Evolutionary conservation across 2,113 vertebrate species (phyloP).

Genomic region (Girardinichthys multiradiatus): DNA sequence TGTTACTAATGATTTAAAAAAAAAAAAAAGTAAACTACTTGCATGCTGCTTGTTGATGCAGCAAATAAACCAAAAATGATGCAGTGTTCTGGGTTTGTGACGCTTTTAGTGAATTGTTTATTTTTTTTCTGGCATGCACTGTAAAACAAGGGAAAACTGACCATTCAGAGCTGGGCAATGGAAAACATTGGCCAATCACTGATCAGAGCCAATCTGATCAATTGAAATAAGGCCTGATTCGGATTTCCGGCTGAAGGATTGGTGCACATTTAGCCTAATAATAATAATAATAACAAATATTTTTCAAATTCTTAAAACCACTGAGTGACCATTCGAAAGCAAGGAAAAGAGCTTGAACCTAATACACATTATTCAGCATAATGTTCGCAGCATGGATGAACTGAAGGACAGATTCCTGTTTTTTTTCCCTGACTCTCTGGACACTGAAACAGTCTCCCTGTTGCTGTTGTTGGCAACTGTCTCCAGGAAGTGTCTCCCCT

Average conservation of each 20-base stretch:
- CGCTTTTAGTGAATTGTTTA: too few relatives aligned
- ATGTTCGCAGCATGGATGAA: constrained; percentile 6
- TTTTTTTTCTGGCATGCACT: too few relatives aligned
- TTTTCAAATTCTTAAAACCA: not conserved
- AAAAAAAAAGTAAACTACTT: too few relatives aligned
- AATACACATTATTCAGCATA: constrained; percentile 12
- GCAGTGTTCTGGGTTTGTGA: too few relatives aligned
- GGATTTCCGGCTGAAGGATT: too few relatives aligned
- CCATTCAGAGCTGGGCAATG: too few relatives aligned
- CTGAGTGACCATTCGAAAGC: not conserved
- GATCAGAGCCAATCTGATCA: constrained; percentile 5
- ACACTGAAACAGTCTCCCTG: constrained; percentile 45
- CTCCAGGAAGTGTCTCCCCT: constrained; percentile 84
- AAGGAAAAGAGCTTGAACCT: not conserved
- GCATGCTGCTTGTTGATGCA: too few relatives aligned
- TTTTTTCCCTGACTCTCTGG: constrained; percentile 39
- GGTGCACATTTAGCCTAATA: not conserved
- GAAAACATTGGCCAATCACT: too few relatives aligned
- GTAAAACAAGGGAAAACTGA: too few relatives aligned
- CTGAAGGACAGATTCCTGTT: constrained; percentile 47
- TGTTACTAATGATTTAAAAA: too few relatives aligned
- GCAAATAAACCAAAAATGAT: too few relatives aligned
- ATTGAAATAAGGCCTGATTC: not conserved
- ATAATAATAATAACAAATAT: not conserved
- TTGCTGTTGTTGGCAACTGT: constrained; percentile 81